Percentiles rank a stretch among this genome's conserved stretches.
These are phyloP conservation scores for Athene cunicularia DNA, from an alignment of 2,113 vertebrate species.

Conservation along the genomic window DNA sequence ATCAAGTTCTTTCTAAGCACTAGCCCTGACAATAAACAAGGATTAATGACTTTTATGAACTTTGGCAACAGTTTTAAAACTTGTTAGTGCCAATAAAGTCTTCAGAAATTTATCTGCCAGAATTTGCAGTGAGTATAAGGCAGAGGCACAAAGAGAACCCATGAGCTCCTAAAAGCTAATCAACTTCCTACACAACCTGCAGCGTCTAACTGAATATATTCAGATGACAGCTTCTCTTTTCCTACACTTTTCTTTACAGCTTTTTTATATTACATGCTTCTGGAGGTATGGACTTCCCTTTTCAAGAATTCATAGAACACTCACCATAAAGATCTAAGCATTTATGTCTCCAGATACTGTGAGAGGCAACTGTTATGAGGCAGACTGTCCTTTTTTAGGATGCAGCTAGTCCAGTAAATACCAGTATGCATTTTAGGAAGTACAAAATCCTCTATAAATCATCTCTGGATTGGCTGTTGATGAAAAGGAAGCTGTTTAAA, in stretches of 20 bases:
- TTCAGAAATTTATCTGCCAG: neutral
- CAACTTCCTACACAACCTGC: neutral
- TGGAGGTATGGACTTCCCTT: neutral
- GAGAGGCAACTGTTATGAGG: neutral
- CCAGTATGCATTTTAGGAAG: neutral
- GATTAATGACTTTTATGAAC: constrained; percentile 9
- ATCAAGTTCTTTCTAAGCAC: neutral
- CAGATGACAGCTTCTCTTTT: neutral
- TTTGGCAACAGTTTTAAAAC: neutral
- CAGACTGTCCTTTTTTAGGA: neutral
- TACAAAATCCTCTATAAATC: neutral
- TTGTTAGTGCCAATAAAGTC: neutral
- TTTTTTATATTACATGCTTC: neutral
- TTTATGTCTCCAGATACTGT: neutral
- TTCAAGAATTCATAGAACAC: neutral
- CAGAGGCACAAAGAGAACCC: neutral
- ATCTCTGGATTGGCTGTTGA: neutral
- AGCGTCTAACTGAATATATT: neutral
- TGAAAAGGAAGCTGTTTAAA: neutral
- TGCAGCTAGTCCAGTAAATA: neutral
- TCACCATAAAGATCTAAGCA: neutral
- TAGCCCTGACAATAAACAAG: neutral
- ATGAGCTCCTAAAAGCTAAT: neutral
- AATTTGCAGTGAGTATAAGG: neutral
- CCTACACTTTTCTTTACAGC: fast-evolving